Conservation (phyloP, 2,797 vertebrate genomes). For the Sebastes baramenuke region DNA sequence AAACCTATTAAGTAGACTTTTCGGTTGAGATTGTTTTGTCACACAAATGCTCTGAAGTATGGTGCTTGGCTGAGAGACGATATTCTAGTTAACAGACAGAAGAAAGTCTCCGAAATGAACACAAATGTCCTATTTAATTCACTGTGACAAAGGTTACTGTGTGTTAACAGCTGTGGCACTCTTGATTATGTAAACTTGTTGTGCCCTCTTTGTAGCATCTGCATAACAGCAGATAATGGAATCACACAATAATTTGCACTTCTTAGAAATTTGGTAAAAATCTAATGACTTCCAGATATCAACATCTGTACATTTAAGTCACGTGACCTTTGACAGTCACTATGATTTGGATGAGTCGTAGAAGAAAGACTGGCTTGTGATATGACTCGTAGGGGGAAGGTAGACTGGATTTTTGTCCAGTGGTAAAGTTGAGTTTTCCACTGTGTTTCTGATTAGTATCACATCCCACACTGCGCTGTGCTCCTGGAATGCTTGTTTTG, state of each 20-base stretch:
- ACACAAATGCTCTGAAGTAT: neutral
- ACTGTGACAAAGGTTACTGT: neutral
- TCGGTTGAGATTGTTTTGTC: too few relatives aligned
- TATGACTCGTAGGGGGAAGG: conserved; percentile 11
- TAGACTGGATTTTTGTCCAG: conserved; percentile 32
- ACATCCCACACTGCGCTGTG: conserved; percentile 69
- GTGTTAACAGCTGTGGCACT: conserved; percentile 33
- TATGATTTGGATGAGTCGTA: neutral
- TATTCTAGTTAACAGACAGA: neutral
- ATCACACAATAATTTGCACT: neutral
- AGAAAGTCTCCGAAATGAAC: neutral
- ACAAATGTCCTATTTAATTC: neutral
- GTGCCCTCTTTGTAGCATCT: conserved; percentile 2
- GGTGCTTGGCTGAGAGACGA: neutral
- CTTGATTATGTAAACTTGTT: conserved; percentile 21
- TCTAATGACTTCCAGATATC: neutral
- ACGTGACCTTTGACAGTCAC: neutral
- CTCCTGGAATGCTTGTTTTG: conserved; percentile 83
- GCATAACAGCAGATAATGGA: neutral
- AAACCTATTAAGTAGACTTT: neutral
- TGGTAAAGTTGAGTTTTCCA: conserved; percentile 66
- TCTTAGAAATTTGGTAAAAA: neutral
- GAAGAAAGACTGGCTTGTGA: conserved; percentile 18
- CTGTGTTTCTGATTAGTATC: conserved; percentile 76
- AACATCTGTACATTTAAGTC: neutral